Base-by-base conservation (phyloP, 2,113 vertebrate species). In the Gymnobelideus leadbeateri region DNA sequence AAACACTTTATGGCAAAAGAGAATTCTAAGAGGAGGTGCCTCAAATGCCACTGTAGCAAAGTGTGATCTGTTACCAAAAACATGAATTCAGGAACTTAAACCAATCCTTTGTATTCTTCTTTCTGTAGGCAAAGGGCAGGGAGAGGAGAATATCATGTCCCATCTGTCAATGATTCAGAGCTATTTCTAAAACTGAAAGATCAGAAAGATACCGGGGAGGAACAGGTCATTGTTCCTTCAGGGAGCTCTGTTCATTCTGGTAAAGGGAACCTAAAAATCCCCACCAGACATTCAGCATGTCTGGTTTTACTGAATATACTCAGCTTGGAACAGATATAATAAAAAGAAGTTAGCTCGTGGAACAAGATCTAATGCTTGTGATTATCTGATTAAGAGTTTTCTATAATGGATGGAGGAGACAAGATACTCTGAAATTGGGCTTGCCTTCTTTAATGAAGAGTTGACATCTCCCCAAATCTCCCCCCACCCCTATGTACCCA, bases 1-100 rank as follows among this genome's bases (percentile, higher is more conserved):
- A 77, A 51, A 92, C 92, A 51, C 51, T 95, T 96, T 96, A 94
- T 96, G 93, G 97, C 93, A 97, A 54, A 97, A 89, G 91, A 93
- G 97, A 96, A 96, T 23, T 68, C 51, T 92, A 3, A 50, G 0
- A 95, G 91, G 94, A 47, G 96, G 90, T 52, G 68, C 54, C 93
- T 89, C 51, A 2, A 90, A 51, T 11, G 12, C 90, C 92, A 89
- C 57, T 26, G 37, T 21, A 54, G 3, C 16, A 0, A 77, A 23
- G 95, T 77, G 55, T 43, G 51, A 77, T n/a, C 37, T 2, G 47
- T 23, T 90, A 54, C 28, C 46, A 16, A 8, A 9, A 93, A 53
- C 51, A 23, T 0, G 7, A 6, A 26, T 91, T 90, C 16, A 77
- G 68, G 16, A 77, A 37, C 37, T n/a, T n/a, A 77, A 77, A 19